Base-by-base conservation (phyloP, 2,113 vertebrate genomes). In the Paradoxurus hermaphroditus region DNA sequence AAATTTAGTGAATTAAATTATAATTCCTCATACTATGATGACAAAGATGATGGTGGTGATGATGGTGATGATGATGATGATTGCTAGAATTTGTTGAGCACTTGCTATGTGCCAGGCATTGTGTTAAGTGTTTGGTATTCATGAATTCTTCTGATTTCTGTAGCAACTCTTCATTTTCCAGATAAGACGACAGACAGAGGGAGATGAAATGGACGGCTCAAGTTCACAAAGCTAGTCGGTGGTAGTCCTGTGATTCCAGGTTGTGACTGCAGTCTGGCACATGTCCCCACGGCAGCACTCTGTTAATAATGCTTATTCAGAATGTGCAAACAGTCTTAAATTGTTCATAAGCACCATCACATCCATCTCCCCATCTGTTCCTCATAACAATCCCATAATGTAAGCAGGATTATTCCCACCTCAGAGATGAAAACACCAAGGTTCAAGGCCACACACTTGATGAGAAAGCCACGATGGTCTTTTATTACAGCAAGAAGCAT, bases 351-450 rank as follows among this genome's bases (percentile, higher is more conserved):
- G 46, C 14, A 4, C 39, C 14, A 29, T 41, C 39, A 73, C 19
- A 16, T 10, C 68, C 36, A 36, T 68, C 34, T 19, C 21, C 36
- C 70, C 84, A 31, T 36, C 1, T 7, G 31, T 92, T 39, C 41
- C 65, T 53, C 34, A 7, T 1, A 87, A 77, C 7, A 83, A 14
- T 18, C 29, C 68, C 82, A 12, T 27, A 15, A 63, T 0, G 0
- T 5, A 44, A 31, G 36, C 29, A 91, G 62, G 41, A 77, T 46
- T 29, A 86, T 41, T 95, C 95, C 96, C 87, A 97, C 29, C 8
- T 85, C 68, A 72, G 79, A 95, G 84, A 85, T 65, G 51, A 90
- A 79, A 81, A 77, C 51, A 77, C 84, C 23, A 21, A 96, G 90
- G 81, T 70, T 87, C 29, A 36, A 51, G 67, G 75, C 34, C 63